A percentile compares a stretch with the other conserved stretches of the same genome.
Conservation (phyloP, 2,113 vertebrate species). For the Heteronetta atricapilla region DNA sequence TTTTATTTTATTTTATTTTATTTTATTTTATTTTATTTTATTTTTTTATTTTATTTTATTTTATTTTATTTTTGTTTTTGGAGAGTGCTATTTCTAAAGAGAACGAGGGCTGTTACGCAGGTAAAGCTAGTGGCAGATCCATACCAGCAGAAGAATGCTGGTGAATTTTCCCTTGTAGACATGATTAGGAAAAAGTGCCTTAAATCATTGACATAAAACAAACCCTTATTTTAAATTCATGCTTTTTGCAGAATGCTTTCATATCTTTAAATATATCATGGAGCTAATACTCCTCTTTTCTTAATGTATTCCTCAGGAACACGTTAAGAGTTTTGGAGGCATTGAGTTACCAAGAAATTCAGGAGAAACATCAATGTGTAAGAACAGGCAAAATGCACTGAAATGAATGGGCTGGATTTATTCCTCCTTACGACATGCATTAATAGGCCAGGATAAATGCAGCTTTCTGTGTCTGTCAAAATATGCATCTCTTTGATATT, state of each 20-base stretch:
- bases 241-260: neutral
- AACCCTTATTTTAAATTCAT: neutral
- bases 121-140: accelerated
- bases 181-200: neutral
- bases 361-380: conserved; percentile 19
- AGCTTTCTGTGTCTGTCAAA: neutral
- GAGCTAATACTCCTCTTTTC: neutral
- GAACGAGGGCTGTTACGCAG: neutral
- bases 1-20: neutral
- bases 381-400: conserved; percentile 1
- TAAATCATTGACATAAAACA: neutral
- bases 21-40: neutral
- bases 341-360: conserved; percentile 29
- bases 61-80: neutral
- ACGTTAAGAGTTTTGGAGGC: neutral
- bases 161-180: neutral
- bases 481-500: conserved; percentile 14
- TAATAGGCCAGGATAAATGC: neutral
- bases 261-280: neutral
- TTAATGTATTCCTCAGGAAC: neutral
- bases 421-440: accelerated
- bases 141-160: neutral
- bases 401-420: neutral
- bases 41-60: neutral
- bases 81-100: neutral